A percentile compares a stretch with the other conserved stretches of the same genome.
Evolutionary conservation across 2,888 invertebrate genomes (phyloP).

Genomic region (Mythimna loreyi): DNA sequence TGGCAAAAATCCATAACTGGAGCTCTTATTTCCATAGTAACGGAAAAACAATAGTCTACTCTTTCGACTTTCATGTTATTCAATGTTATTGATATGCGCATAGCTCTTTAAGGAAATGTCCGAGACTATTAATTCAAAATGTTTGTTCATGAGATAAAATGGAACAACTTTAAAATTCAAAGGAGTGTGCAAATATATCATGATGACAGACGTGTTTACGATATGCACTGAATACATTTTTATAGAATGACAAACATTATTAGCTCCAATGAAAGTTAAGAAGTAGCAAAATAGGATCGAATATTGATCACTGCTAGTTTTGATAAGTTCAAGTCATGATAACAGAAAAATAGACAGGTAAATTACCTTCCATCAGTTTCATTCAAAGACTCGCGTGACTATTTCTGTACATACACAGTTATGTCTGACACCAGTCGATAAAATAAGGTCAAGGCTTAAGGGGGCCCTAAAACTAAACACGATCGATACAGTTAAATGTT

Average conservation of each 20-base stretch:
- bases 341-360: not conserved
- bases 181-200: not conserved
- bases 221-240: not conserved
- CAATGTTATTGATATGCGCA: constrained; percentile 12
- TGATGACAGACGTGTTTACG: not conserved
- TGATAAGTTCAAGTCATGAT: constrained; percentile 3
- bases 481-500: constrained; percentile 21
- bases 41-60: not conserved
- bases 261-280: not conserved
- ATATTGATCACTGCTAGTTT: not conserved
- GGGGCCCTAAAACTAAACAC: constrained; percentile 1
- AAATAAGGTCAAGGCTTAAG: constrained; percentile 13
- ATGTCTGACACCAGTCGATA: not conserved
- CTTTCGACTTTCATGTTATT: constrained; percentile 7
- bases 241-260: not conserved
- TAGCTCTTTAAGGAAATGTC: constrained; percentile 17
- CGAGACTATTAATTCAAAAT: not conserved
- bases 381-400: constrained; percentile 3
- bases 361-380: not conserved
- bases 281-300: not conserved
- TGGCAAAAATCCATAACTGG: constrained; percentile 15
- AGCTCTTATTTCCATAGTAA: constrained; percentile 13
- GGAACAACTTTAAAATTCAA: constrained; percentile 2
- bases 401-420: constrained; percentile 1
- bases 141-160: not conserved